Evolutionary conservation across 1,140 invertebrate genomes (phyloP), one percentile per base, ranked within the genome.

Genomic region (Vanessa atalanta): DNA sequence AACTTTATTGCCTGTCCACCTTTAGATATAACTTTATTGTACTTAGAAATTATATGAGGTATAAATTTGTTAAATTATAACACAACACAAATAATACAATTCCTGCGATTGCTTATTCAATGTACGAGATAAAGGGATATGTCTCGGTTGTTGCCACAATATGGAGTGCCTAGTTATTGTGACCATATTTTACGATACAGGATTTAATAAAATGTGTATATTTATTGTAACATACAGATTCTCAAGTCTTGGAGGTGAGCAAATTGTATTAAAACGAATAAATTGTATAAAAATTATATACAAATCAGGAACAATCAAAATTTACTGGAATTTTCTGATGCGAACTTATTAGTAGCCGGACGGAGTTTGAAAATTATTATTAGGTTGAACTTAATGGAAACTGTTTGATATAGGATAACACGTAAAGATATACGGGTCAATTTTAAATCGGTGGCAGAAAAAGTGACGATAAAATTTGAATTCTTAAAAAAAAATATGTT

Each of bases 131-230:
- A 76, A 72, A 71, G 60, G 65, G 68, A 69, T 66, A 79, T 65
- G 65, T 47, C 70, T 57, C 53, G 65, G 63, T 71, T 77, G 76
- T 78, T 78, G 79, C 77, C 74, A 79, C 77, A 78, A 80, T 78
- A 80, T 75, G 37, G 70, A 70, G 26, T 61, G 15, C n/a, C 23
- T 61, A 37, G 57, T 61, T 61, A 37, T 61, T 61, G 57, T 61
- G 57, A n/a, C 57, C 3, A 37, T n/a, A 37, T 23, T 61, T 61
- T 61, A 61, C 11, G 57, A 23, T 57, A 57, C 53, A 57, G 23
- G 20, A 26, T 57, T 23, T 15, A 57, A 57, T 57, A 57, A 57
- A 57, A 57, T 57, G 26, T n/a, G 26, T 12, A 57, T 23, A 57
- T 57, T 57, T 57, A 57, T 57, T 57, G 8, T 43, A 43, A 57